Conservation (phyloP, 1,140 invertebrate genomes). For the Ceratina australensis region DNA sequence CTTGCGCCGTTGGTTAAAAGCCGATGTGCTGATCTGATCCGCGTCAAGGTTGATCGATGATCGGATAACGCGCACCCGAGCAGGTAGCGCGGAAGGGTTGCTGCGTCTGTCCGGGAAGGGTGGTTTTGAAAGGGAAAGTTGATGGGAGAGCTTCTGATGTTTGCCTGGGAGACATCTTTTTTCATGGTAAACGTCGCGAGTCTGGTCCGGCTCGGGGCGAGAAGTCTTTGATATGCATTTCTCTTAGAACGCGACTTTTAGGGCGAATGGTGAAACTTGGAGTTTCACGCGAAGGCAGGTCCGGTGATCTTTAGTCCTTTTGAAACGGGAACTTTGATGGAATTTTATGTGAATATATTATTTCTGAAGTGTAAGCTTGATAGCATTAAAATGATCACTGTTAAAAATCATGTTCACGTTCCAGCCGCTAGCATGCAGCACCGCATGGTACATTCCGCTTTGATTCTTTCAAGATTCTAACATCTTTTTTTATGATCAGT, state of each 20-base stretch:
- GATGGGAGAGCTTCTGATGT: neutral
- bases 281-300: neutral
- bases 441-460: neutral
- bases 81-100: conserved; percentile 1
- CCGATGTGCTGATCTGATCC: neutral
- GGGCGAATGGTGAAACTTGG: neutral
- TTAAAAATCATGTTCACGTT: conserved; percentile 8
- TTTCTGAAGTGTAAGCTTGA: neutral
- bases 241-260: neutral
- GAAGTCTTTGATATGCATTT: neutral
- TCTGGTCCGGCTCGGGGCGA: neutral
- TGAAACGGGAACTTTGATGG: neutral
- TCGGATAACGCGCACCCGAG: neutral
- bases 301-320: too few species aligned
- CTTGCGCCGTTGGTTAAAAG: neutral
- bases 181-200: neutral
- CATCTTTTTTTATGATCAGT: conserved; percentile 44
- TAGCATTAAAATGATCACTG: neutral
- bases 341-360: neutral
- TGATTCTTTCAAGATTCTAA: neutral
- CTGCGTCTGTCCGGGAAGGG: neutral
- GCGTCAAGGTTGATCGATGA: conserved; percentile 27
- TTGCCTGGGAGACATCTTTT: neutral
- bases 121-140: neutral
- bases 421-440: conserved; percentile 41